Evolutionary conservation across 2,113 vertebrate genomes (phyloP).

Genomic region (Phalacrocorax brasilianus): DNA sequence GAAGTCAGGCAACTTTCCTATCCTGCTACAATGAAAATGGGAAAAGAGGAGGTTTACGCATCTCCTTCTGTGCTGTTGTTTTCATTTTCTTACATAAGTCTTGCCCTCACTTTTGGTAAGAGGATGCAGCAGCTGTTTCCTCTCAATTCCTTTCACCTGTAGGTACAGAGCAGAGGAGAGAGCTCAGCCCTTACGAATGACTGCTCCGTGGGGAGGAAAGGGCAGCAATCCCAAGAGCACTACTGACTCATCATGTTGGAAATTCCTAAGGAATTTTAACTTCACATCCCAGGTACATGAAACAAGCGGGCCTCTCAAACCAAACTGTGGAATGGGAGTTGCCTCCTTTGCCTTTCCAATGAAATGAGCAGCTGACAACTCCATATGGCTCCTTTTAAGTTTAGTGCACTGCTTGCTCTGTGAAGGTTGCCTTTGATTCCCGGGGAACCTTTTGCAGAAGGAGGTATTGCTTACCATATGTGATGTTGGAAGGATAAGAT

Average conservation of each 20-base stretch:
- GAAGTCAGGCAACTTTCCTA: neutral
- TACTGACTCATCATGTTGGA: accelerated
- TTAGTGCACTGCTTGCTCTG: neutral
- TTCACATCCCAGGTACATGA: neutral
- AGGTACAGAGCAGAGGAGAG: neutral
- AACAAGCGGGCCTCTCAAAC: accelerated
- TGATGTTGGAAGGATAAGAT: neutral
- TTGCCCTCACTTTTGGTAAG: neutral
- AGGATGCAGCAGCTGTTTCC: neutral
- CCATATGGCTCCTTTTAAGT: neutral
- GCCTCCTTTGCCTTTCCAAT: neutral
- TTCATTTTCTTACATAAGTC: neutral
- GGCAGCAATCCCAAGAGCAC: neutral
- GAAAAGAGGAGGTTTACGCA: neutral
- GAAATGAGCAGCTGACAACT: neutral
- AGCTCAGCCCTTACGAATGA: neutral
- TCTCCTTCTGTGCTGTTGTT: neutral
- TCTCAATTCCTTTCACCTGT: neutral
- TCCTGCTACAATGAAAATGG: neutral
- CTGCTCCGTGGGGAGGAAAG: neutral
- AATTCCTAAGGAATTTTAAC: neutral
- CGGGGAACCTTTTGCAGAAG: neutral
- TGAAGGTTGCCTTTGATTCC: neutral
- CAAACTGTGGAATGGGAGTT: neutral
- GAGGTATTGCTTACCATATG: neutral